phyloP scores from a whole-genome alignment of 2,888 invertebrate species.

The Argyresthia goedartella region DNA sequence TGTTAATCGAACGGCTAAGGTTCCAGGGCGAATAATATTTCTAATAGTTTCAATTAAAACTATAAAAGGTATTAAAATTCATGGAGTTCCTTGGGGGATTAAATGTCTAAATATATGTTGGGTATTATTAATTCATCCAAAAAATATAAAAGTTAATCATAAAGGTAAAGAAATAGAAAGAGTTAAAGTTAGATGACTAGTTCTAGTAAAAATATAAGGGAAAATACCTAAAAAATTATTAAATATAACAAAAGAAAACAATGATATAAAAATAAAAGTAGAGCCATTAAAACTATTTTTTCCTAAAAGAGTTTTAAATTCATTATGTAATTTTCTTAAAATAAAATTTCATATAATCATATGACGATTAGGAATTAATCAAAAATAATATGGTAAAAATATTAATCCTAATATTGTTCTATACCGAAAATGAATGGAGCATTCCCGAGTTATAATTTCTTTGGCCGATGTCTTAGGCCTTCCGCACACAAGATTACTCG shows the following conservation, averaged over 20 bases:
- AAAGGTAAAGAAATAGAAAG: slow-evolving; percentile 71
- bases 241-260: slow-evolving; percentile 73
- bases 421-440: too few species aligned
- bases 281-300: slow-evolving; percentile 52
- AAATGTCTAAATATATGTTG: slow-evolving; percentile 76
- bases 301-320: slow-evolving; percentile 71
- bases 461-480: too few species aligned
- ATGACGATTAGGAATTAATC: slow-evolving; percentile 66
- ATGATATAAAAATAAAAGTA: slow-evolving; percentile 66
- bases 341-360: slow-evolving; percentile 60
- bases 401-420: slow-evolving; percentile 64
- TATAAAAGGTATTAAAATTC: slow-evolving; percentile 77
- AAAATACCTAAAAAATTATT: slow-evolving; percentile 79
- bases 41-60: slow-evolving; percentile 82
- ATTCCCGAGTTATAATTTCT: too few species aligned
- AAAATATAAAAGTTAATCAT: slow-evolving; percentile 76
- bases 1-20: slow-evolving; percentile 77
- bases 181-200: slow-evolving; percentile 74
- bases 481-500: too few species aligned
- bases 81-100: slow-evolving; percentile 77
- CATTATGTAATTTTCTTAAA: slow-evolving; percentile 54
- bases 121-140: slow-evolving; percentile 73
- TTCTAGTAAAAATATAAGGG: slow-evolving; percentile 78
- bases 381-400: slow-evolving; percentile 64
- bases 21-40: slow-evolving; percentile 78